Evolutionary conservation across 1,140 invertebrate species (phyloP).

Genomic region (Leptonema lineaticorne): DNA sequence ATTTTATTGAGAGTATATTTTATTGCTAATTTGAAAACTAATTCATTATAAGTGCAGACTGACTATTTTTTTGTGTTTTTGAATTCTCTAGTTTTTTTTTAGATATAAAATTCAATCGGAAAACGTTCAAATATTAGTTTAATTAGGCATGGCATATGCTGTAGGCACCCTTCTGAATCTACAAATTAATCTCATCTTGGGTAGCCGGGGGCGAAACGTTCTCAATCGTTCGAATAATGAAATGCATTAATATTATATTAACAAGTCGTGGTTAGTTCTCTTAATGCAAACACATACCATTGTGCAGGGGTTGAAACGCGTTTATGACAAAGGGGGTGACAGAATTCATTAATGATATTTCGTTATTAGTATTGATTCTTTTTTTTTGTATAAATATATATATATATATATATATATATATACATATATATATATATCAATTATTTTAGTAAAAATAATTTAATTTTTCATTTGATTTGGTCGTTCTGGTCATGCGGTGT

Average conservation of each 20-base stretch:
- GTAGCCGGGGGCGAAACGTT: conserved; percentile 42
- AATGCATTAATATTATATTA: conserved; percentile 61
- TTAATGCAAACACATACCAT: conserved; percentile 53
- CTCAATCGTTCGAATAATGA: conserved; percentile 58
- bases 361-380: too few species aligned
- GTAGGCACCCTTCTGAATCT: conserved; percentile 23
- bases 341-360: conserved; percentile 6
- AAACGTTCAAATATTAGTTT: conserved; percentile 43
- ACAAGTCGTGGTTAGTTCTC: conserved; percentile 45
- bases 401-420: too few species aligned
- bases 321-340: background rate
- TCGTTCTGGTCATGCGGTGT: too few species aligned
- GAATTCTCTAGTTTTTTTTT: too few species aligned
- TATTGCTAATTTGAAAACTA: too few species aligned
- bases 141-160: conserved; percentile 41
- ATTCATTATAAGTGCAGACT: too few species aligned
- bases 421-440: background rate
- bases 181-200: conserved; percentile 27
- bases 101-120: too few species aligned
- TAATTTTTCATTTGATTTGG: too few species aligned
- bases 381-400: background rate
- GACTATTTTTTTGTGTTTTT: too few species aligned
- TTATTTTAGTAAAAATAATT: background rate
- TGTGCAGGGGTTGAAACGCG: background rate
- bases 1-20: too few species aligned